Conservation (phyloP, 2,888 invertebrate genomes). For the Aporophyla nigra region DNA sequence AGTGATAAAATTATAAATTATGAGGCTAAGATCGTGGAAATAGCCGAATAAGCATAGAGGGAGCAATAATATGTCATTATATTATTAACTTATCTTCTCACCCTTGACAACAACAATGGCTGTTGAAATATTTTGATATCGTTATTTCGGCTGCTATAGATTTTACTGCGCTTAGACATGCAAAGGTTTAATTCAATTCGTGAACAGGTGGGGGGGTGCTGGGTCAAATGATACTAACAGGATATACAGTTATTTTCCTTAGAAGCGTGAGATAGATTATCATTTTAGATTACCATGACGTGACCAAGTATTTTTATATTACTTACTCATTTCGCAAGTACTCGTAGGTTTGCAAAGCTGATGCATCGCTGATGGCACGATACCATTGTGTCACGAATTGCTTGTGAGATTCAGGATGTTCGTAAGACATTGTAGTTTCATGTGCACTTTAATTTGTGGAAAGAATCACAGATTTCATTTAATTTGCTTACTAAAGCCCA, state of each 20-base stretch:
- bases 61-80: constrained; percentile 89
- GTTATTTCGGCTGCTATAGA: constrained; percentile 83
- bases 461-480: constrained; percentile 1
- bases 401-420: constrained; percentile 61
- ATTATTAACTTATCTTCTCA: constrained; percentile 91
- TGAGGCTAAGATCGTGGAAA: constrained; percentile 77
- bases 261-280: constrained; percentile 85
- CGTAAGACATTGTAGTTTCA: constrained; percentile 26
- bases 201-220: constrained; percentile 62
- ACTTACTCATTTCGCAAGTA: constrained; percentile 71
- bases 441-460: constrained; percentile 22
- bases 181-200: constrained; percentile 88
- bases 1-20: constrained; percentile 71
- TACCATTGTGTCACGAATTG: constrained; percentile 65
- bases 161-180: constrained; percentile 88
- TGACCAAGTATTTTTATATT: constrained; percentile 75
- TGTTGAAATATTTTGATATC: constrained; percentile 89
- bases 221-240: constrained; percentile 54
- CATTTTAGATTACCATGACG: constrained; percentile 77
- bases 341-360: constrained; percentile 67
- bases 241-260: constrained; percentile 67
- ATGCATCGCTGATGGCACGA: constrained; percentile 66
- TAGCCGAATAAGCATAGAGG: constrained; percentile 82
- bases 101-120: constrained; percentile 90
- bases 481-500: neutral